Evolutionary conservation across 2,888 invertebrate species (phyloP).

Genomic region (Eupeodes luniger): DNA sequence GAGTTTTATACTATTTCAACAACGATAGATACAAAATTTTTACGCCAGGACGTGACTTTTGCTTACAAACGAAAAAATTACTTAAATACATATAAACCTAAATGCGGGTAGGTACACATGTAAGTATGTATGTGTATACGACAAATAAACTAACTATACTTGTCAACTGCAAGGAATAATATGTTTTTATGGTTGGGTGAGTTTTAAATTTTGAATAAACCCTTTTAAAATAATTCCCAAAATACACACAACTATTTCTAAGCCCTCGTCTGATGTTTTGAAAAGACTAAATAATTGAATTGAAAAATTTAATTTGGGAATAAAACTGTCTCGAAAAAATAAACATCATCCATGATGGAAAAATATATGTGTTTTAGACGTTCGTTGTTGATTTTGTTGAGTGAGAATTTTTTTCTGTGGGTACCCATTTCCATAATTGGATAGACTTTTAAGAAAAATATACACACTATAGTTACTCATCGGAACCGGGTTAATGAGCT

Average conservation of each 20-base stretch:
- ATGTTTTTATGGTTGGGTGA: conserved; percentile 1
- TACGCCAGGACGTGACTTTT: conserved; percentile 2
- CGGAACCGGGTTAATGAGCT: too few relatives aligned
- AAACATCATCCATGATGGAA: not conserved
- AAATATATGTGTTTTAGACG: not conserved
- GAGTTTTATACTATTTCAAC: not conserved
- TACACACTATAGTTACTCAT: too few relatives aligned
- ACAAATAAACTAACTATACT: not conserved
- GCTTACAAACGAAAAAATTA: not conserved
- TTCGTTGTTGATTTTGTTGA: not conserved
- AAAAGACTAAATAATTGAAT: conserved; percentile 8
- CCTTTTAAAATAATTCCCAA: not conserved
- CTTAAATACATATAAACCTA: not conserved
- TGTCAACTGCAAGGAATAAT: conserved; percentile 10
- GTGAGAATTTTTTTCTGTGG: too few relatives aligned
- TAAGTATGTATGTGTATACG: too few relatives aligned
- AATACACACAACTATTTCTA: not conserved
- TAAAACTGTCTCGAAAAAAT: not conserved
- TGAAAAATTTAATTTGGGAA: not conserved
- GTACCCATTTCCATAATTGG: too few relatives aligned
- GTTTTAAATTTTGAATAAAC: not conserved
- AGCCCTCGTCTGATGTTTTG: not conserved
- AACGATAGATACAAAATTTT: not conserved
- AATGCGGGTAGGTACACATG: not conserved
- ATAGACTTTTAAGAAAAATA: too few relatives aligned